Percentiles rank a stretch among this genome's conserved stretches.
These are phyloP conservation scores for Cephalophus harveyi DNA, from an alignment of 2,113 vertebrate species.

Conservation along the genomic window DNA sequence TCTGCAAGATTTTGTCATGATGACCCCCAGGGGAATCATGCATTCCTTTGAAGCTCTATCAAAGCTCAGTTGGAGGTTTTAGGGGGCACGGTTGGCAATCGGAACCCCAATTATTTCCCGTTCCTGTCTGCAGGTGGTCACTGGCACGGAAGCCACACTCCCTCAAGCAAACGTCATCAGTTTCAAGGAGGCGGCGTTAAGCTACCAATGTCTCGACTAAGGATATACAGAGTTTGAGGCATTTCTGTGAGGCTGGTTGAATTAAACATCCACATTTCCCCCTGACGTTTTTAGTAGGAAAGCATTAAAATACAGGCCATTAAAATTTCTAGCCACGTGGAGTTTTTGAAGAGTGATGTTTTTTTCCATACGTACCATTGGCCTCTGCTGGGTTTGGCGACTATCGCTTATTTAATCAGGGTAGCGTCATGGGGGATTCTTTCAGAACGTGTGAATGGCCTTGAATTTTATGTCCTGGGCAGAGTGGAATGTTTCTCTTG, in stretches of 20 bases:
- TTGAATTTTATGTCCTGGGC: background rate
- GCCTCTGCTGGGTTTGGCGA: background rate
- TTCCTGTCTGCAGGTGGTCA: background rate
- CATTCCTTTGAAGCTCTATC: accelerated
- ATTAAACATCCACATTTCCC: background rate
- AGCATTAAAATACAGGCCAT: background rate
- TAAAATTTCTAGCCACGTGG: background rate
- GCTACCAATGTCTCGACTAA: accelerated
- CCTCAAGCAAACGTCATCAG: accelerated
- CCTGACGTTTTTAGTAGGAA: background rate
- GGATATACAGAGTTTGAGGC: accelerated
- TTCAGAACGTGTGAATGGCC: background rate
- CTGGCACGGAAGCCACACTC: background rate
- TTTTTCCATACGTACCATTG: accelerated
- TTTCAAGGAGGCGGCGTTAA: accelerated
- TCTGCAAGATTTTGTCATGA: accelerated
- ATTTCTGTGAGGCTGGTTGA: background rate
- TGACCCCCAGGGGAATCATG: accelerated
- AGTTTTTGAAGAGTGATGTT: background rate
- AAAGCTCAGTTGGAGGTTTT: background rate
- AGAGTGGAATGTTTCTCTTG: background rate
- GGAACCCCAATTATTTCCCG: accelerated
- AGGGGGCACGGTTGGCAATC: accelerated
- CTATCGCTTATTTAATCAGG: background rate
- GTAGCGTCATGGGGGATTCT: too few species aligned